Percentiles rank a stretch among this genome's conserved stretches.
Conservation (phyloP, 2,113 vertebrate species). For the Macaca mulatta region DNA sequence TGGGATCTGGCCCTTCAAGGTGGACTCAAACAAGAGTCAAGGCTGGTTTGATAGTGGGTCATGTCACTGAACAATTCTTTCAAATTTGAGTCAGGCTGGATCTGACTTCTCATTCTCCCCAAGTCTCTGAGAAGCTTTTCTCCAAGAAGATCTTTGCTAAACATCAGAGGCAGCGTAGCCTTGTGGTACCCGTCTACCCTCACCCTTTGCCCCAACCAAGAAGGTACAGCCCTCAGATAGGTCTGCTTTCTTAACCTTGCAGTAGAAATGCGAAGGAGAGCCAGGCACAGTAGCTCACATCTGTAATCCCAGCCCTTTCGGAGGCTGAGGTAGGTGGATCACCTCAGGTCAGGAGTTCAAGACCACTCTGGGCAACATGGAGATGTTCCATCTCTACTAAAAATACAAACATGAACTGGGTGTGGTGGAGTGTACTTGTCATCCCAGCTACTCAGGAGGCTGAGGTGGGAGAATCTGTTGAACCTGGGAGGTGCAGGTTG, state of each 20-base stretch:
- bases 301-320: no score
- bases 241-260: slow-evolving; percentile 25
- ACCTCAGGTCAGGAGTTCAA: no score
- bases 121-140: slow-evolving; percentile 38
- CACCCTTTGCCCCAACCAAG: not conserved
- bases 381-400: no score
- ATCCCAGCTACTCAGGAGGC: no score
- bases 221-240: not conserved
- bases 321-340: no score
- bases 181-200: not conserved
- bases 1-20: slow-evolving; percentile 8
- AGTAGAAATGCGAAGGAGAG: not conserved
- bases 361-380: no score
- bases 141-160: slow-evolving; percentile 13
- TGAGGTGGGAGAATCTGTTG: no score
- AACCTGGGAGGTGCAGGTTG: no score
- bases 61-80: slow-evolving; percentile 20
- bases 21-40: not conserved
- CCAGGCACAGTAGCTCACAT: no score
- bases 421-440: no score
- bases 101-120: slow-evolving; percentile 12
- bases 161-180: not conserved
- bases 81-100: not conserved
- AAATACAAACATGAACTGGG: no score
- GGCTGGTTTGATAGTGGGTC: not conserved